These are phyloP conservation scores for Polyommatus icarus DNA, from an alignment of 2,888 invertebrate species.

Conservation along the genomic window DNA sequence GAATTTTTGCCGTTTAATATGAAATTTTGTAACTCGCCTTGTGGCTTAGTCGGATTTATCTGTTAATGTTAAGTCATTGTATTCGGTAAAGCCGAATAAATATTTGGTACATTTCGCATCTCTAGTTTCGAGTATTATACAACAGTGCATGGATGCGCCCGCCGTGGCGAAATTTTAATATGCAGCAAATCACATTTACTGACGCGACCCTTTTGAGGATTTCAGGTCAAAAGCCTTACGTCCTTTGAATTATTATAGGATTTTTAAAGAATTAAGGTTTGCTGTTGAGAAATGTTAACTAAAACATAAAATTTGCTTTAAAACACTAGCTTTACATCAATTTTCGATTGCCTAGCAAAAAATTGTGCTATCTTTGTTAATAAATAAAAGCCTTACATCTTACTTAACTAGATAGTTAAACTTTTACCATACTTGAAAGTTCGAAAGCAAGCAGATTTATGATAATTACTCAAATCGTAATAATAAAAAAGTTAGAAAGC, in stretches of 20 bases:
- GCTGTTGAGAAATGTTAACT: neutral
- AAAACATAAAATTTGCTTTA: neutral
- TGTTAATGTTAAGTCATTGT: neutral
- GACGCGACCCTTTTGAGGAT: slow-evolving; percentile 5
- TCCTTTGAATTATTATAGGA: slow-evolving; percentile 11
- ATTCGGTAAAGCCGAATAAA: neutral
- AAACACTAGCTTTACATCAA: too few species aligned
- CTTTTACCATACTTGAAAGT: too few species aligned
- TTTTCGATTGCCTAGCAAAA: too few species aligned
- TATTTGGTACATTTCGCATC: neutral
- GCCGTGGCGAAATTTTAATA: slow-evolving; percentile 14
- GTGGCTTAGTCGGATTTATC: too few species aligned
- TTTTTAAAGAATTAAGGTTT: neutral
- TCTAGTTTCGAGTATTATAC: slow-evolving; percentile 8
- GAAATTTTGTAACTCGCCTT: too few species aligned
- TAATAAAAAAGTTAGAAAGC: neutral
- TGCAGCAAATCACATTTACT: slow-evolving; percentile 15
- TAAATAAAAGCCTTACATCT: neutral
- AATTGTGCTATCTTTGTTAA: neutral
- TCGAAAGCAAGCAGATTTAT: neutral
- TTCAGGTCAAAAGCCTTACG: slow-evolving; percentile 14
- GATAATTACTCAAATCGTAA: neutral
- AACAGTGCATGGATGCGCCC: slow-evolving; percentile 16
- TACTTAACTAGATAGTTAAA: neutral
- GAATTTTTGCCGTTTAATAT: neutral